Evolutionary conservation across 2,113 vertebrate genomes (phyloP).

Genomic region (Lampris megalopsis): DNA sequence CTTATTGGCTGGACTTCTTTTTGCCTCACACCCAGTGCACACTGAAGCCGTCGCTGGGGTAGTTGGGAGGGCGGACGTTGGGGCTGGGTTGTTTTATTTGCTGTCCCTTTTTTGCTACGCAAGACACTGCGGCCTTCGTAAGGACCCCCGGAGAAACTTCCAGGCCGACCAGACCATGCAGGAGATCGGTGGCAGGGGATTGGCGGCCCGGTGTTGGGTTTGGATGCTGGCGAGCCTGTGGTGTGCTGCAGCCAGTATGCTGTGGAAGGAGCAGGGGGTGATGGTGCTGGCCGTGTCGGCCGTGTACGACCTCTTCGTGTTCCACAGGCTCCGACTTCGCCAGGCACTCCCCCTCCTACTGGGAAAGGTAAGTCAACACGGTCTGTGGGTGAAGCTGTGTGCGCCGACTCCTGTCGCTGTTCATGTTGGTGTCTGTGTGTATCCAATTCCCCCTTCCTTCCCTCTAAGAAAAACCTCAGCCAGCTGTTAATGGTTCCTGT

Average conservation of each 20-base stretch:
- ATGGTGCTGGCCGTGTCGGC: conserved; percentile 93
- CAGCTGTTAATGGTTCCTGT: conserved; percentile 57
- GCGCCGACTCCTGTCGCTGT: conserved; percentile 4
- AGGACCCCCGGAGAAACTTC: conserved; percentile 47
- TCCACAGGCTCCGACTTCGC: conserved; percentile 88
- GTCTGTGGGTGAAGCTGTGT: background rate
- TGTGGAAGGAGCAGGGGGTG: conserved; percentile 98
- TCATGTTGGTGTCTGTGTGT: conserved; percentile 21
- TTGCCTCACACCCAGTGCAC: conserved; percentile 94
- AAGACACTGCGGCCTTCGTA: conserved; percentile 88
- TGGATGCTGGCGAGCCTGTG: conserved; percentile 90
- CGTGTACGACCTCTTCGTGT: conserved; percentile 91
- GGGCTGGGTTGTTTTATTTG: conserved; percentile 92
- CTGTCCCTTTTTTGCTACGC: conserved; percentile 91
- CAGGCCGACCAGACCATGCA: conserved; percentile 3
- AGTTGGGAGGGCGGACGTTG: conserved; percentile 93
- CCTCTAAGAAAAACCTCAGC: conserved; percentile 39
- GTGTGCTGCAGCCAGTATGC: conserved; percentile 92
- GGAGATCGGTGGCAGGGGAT: background rate
- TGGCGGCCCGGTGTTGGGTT: conserved; percentile 80
- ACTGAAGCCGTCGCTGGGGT: conserved; percentile 94
- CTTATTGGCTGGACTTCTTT: conserved; percentile 91
- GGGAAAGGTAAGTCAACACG: conserved; percentile 88
- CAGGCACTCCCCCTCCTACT: conserved; percentile 85
- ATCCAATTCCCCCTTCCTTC: conserved; percentile 56